Conservation (phyloP, 2,888 invertebrate species). For the Oscheius sp. region DNA sequence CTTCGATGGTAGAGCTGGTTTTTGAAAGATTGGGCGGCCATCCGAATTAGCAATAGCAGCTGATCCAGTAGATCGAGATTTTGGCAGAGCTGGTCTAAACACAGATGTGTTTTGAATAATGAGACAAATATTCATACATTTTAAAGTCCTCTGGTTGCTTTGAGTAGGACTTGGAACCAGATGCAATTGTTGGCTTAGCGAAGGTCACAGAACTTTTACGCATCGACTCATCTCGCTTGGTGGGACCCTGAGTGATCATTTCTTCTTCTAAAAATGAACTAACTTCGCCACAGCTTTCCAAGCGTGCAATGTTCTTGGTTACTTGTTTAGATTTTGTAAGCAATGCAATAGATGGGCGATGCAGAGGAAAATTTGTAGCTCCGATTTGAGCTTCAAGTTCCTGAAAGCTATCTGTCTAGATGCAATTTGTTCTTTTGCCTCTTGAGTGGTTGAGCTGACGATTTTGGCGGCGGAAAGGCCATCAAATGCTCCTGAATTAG, state of each 20-base stretch:
- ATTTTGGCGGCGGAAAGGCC: not conserved
- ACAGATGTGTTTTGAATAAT: not conserved
- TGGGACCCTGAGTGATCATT: not conserved
- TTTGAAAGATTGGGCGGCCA: not conserved
- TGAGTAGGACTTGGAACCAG: not conserved
- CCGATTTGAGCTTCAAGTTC: not conserved
- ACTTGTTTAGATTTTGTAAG: not conserved
- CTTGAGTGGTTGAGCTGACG: not conserved
- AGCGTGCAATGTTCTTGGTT: conserved; percentile 1
- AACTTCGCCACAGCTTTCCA: not conserved
- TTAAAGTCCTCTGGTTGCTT: conserved; percentile 3
- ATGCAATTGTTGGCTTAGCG: not conserved
- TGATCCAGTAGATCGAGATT: conserved; percentile 5
- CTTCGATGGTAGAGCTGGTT: not conserved
- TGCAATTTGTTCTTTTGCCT: not conserved
- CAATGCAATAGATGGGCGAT: conserved; percentile 4
- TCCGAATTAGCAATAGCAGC: no score
- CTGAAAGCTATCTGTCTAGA: no score
- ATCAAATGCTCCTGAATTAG: conserved; percentile 4
- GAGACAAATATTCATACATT: not conserved
- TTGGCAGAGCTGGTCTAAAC: not conserved
- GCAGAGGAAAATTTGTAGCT: not conserved
- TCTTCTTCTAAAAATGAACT: not conserved
- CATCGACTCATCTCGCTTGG: no score
- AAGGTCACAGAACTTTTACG: not conserved